Conservation (phyloP, 2,113 vertebrate species). For the Cololabis saira region DNA sequence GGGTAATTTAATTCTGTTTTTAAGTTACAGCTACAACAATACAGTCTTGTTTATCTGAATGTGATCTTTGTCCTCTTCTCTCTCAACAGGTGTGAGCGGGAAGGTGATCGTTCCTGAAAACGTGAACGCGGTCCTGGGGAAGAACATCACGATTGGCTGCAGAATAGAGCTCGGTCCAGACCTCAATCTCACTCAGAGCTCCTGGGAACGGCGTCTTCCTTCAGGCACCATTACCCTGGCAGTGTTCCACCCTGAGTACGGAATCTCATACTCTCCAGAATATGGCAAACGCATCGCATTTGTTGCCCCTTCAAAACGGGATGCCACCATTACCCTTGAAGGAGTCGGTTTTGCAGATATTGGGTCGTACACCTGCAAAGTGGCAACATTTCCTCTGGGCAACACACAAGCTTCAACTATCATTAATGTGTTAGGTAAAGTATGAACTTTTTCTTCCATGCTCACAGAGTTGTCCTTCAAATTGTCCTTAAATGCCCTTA, state of each 20-base stretch:
- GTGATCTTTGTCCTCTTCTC: constrained; percentile 31
- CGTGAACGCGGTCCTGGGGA: constrained; percentile 91
- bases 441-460: constrained; percentile 29
- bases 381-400: constrained; percentile 94
- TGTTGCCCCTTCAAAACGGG: constrained; percentile 87
- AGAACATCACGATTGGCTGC: constrained; percentile 92
- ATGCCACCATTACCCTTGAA: constrained; percentile 90
- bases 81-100: constrained; percentile 85
- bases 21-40: constrained; percentile 14
- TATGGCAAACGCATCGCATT: constrained; percentile 89
- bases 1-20: constrained; percentile 1
- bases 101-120: constrained; percentile 88
- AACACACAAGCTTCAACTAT: constrained; percentile 88
- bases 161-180: constrained; percentile 86
- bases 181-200: constrained; percentile 92
- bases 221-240: constrained; percentile 89
- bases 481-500: constrained; percentile 26
- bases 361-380: constrained; percentile 94
- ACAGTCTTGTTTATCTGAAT: constrained; percentile 14
- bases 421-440: constrained; percentile 91
- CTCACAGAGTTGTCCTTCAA: constrained; percentile 14
- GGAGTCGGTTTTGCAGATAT: constrained; percentile 90
- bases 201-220: constrained; percentile 90
- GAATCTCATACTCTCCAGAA: constrained; percentile 87
- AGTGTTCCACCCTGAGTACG: constrained; percentile 91